Percentiles rank a stretch among this genome's conserved stretches.
phyloP scores from a whole-genome alignment of 2,113 vertebrate genomes.

The Halcyon malimbica region DNA sequence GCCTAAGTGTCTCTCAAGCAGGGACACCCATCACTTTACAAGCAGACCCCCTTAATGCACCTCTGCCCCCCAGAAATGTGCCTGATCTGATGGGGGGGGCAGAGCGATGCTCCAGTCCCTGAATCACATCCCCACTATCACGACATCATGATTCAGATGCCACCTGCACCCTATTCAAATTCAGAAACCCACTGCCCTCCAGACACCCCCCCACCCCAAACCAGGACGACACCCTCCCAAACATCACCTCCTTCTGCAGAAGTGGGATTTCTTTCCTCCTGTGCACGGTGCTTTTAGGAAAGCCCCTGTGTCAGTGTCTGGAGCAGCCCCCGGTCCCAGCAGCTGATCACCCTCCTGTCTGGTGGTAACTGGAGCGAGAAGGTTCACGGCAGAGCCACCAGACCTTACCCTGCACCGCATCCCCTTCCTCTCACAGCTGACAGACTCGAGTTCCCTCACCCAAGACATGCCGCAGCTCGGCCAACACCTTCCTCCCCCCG shows the following conservation, averaged over 20 bases:
- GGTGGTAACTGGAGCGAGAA: rapidly evolving
- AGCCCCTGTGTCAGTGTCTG: not conserved
- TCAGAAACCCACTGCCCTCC: too few species aligned
- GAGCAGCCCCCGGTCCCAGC: not conserved
- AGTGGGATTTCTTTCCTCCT: not conserved
- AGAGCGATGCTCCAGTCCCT: not conserved
- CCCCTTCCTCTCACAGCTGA: not conserved
- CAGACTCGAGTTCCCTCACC: rapidly evolving
- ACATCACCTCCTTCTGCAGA: not conserved
- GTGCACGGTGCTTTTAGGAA: rapidly evolving
- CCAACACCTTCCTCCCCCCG: too few species aligned
- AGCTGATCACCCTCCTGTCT: rapidly evolving
- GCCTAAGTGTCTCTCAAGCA: too few species aligned
- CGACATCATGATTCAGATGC: not conserved
- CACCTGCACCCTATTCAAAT: not conserved
- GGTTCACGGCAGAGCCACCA: rapidly evolving
- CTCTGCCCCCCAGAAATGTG: too few species aligned
- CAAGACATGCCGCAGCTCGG: rapidly evolving
- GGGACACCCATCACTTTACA: too few species aligned
- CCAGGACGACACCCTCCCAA: not conserved
- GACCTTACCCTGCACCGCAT: not conserved
- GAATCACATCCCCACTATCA: rapidly evolving
- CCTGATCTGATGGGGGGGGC: too few species aligned
- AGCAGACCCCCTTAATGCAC: too few species aligned
- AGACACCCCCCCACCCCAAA: too few species aligned